phyloP scores from a whole-genome alignment of 2,888 invertebrate species.

The Anoplius nigerrimus region DNA sequence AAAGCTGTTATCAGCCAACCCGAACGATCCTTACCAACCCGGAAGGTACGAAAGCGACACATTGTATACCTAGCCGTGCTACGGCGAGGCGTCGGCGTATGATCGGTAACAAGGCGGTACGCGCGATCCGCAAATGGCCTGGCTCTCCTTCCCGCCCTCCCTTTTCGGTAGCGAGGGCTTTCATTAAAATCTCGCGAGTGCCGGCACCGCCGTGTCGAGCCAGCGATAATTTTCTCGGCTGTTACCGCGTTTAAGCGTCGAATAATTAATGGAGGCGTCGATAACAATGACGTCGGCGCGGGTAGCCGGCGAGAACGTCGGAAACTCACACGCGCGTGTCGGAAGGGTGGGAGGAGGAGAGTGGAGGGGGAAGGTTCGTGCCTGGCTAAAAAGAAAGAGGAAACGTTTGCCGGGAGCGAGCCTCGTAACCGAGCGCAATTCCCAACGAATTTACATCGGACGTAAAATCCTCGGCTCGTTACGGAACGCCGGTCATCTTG shows the following conservation, averaged over 20 bases:
- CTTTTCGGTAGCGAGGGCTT: slow-evolving; percentile 10
- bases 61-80: slow-evolving; percentile 26
- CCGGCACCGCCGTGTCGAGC: slow-evolving; percentile 23
- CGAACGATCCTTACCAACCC: too few relatives aligned
- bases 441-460: too few relatives aligned
- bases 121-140: slow-evolving; percentile 25
- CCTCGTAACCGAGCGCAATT: too few relatives aligned
- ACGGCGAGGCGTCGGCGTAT: slow-evolving; percentile 27
- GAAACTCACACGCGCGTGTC: background rate
- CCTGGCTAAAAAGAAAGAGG: background rate
- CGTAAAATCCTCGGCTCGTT: too few relatives aligned
- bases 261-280: slow-evolving; percentile 45
- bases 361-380: background rate
- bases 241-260: slow-evolving; percentile 4
- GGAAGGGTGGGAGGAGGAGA: background rate
- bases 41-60: too few relatives aligned
- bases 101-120: slow-evolving; percentile 27
- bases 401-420: background rate
- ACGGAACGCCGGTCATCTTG: too few relatives aligned
- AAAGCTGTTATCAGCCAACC: too few relatives aligned
- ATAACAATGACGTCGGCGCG: slow-evolving; percentile 39
- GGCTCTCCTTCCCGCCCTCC: slow-evolving; percentile 13
- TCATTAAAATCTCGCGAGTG: slow-evolving; percentile 30
- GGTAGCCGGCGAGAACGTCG: slow-evolving; percentile 9
- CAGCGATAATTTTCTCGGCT: slow-evolving; percentile 22